Evolutionary conservation across 2,797 vertebrate species (phyloP).

Genomic region (Ctenosaura bakeri): DNA sequence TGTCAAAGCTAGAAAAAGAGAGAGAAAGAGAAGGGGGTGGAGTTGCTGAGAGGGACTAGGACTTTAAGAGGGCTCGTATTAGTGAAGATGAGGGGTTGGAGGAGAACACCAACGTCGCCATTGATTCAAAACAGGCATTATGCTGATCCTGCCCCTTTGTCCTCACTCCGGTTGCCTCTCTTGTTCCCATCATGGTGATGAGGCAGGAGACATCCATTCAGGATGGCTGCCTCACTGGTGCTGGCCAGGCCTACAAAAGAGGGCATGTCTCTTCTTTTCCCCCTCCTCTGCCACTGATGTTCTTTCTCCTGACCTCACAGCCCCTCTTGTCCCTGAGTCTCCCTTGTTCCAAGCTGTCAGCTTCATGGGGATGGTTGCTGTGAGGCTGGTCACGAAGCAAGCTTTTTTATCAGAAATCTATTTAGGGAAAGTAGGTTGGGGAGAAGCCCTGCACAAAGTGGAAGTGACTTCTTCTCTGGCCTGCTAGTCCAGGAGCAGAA

Average conservation of each 20-base stretch:
- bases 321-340: background rate
- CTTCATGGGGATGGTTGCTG: background rate
- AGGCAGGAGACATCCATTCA: background rate
- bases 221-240: background rate
- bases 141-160: background rate
- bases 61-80: background rate
- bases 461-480: background rate
- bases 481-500: background rate
- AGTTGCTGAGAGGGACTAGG: background rate
- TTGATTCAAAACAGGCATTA: background rate
- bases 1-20: slow-evolving; percentile 1
- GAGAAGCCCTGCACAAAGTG: background rate
- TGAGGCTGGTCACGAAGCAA: background rate
- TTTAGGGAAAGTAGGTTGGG: slow-evolving; percentile 14
- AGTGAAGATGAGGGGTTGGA: background rate
- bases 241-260: background rate
- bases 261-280: background rate
- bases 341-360: background rate
- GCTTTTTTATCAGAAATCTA: slow-evolving; percentile 16
- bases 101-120: background rate
- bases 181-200: background rate
- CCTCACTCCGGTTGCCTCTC: background rate
- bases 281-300: too few relatives aligned
- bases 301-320: slow-evolving; percentile 6
- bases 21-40: background rate